Percentiles rank a stretch among this genome's conserved stretches.
phyloP scores from a whole-genome alignment of 2,888 invertebrate genomes.

The Euclidia mi region DNA sequence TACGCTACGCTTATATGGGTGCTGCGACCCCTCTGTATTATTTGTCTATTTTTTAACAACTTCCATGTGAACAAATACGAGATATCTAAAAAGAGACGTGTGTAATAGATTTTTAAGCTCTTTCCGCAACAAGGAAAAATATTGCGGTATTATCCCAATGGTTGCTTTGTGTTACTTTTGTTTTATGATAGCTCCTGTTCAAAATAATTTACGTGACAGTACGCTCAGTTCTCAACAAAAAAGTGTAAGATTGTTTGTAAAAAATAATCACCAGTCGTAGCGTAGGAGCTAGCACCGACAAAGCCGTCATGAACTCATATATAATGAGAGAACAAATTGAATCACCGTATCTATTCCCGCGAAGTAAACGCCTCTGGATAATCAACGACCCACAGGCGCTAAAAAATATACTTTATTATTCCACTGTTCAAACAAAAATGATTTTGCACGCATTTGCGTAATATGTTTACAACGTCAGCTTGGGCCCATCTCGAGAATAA shows the following conservation, averaged over 20 bases:
- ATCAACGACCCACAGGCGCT: conserved; percentile 2
- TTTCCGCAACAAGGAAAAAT: conserved; percentile 20
- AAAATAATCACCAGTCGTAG: too few species aligned
- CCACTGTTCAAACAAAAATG: conserved; percentile 32
- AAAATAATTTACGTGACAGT: conserved; percentile 32
- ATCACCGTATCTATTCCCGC: conserved; percentile 4
- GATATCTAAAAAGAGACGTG: conserved; percentile 19
- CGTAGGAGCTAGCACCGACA: neutral
- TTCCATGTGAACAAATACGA: neutral
- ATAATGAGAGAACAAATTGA: too few species aligned
- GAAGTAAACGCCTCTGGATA: conserved; percentile 2
- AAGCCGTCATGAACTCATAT: conserved; percentile 3
- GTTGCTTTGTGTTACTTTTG: conserved; percentile 36
- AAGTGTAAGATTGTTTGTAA: too few species aligned
- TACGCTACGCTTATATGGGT: too few species aligned
- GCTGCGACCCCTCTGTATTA: too few species aligned
- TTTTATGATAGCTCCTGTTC: conserved; percentile 29
- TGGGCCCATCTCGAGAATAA: conserved; percentile 26
- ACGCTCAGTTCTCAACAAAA: neutral
- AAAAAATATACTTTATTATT: conserved; percentile 39
- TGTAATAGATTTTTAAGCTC: conserved; percentile 25
- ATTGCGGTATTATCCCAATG: conserved; percentile 21
- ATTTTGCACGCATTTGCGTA: conserved; percentile 24
- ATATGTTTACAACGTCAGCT: conserved; percentile 19
- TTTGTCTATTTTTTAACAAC: too few species aligned